These are phyloP conservation scores for Notodromas monacha DNA, from an alignment of 2,888 invertebrate genomes.

Conservation along the genomic window DNA sequence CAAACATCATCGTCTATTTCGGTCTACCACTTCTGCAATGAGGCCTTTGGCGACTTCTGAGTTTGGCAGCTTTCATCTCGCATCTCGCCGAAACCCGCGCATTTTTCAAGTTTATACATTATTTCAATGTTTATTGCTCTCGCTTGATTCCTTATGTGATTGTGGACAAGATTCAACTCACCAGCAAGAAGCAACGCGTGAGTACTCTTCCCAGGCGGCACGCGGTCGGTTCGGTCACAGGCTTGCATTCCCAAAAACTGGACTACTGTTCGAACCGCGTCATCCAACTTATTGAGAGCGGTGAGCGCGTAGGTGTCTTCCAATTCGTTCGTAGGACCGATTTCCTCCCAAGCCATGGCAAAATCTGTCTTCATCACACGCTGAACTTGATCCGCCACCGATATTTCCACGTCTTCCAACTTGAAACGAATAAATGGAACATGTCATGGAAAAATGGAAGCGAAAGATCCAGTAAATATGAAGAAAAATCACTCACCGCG, in stretches of 20 bases:
- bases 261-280: constrained; percentile 48
- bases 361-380: constrained; percentile 40
- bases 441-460: background rate
- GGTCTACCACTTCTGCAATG: no score
- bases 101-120: background rate
- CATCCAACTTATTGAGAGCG: constrained; percentile 37
- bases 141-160: background rate
- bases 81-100: background rate
- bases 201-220: constrained; percentile 43
- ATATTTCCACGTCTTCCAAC: constrained; percentile 66
- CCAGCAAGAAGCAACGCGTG: constrained; percentile 52
- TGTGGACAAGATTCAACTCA: constrained; percentile 11
- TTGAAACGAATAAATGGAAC: constrained; percentile 14
- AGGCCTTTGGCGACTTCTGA: no score
- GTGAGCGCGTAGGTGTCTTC: constrained; percentile 76
- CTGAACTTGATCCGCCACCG: constrained; percentile 52
- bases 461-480: constrained; percentile 8
- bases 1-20: no score
- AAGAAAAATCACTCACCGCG: constrained; percentile 21
- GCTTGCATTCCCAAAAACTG: constrained; percentile 51
- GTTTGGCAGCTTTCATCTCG: constrained; percentile 1
- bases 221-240: constrained; percentile 47
- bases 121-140: no score
- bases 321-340: constrained; percentile 28
- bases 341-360: constrained; percentile 42